Percentiles rank a stretch among this genome's conserved stretches.
Evolutionary conservation across 1,140 invertebrate species (phyloP).

Genomic region (Druon quercuslanigerum): DNA sequence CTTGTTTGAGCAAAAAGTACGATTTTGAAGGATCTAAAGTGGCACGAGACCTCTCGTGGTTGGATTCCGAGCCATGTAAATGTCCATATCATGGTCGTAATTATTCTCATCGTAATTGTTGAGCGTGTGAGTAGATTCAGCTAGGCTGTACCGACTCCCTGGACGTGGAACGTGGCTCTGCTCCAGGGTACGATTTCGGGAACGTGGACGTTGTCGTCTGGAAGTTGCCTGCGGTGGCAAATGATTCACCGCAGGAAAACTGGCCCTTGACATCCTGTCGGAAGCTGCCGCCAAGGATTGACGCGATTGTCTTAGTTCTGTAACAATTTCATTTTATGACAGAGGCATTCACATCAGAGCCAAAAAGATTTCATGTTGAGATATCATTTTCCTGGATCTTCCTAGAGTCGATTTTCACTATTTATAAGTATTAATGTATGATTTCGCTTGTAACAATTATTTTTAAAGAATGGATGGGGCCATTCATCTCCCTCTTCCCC

Average conservation of each 20-base stretch:
- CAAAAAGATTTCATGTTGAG: no score
- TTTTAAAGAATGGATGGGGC: no score
- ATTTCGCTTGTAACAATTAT: no score
- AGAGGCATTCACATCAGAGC: no score
- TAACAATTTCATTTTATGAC: conserved; percentile 47
- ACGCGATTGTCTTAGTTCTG: conserved; percentile 87
- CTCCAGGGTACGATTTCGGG: conserved; percentile 72
- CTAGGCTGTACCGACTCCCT: conserved; percentile 82
- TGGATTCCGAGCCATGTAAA: conserved; percentile 93
- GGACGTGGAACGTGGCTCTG: conserved; percentile 74
- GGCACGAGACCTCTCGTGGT: conserved; percentile 90
- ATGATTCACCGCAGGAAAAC: conserved; percentile 75
- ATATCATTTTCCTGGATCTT: not conserved
- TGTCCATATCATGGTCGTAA: conserved; percentile 96
- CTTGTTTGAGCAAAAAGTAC: conserved; percentile 43
- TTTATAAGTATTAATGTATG: no score
- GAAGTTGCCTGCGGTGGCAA: conserved; percentile 78
- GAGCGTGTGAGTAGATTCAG: conserved; percentile 85
- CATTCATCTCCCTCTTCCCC: no score
- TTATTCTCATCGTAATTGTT: conserved; percentile 93
- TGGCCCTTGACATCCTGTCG: conserved; percentile 85
- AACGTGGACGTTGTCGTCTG: conserved; percentile 80
- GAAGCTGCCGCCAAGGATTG: conserved; percentile 87
- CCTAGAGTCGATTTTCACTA: no score
- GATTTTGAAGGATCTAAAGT: conserved; percentile 78